Base-by-base conservation (phyloP, 2,797 vertebrate species). In the Labroides dimidiatus region DNA sequence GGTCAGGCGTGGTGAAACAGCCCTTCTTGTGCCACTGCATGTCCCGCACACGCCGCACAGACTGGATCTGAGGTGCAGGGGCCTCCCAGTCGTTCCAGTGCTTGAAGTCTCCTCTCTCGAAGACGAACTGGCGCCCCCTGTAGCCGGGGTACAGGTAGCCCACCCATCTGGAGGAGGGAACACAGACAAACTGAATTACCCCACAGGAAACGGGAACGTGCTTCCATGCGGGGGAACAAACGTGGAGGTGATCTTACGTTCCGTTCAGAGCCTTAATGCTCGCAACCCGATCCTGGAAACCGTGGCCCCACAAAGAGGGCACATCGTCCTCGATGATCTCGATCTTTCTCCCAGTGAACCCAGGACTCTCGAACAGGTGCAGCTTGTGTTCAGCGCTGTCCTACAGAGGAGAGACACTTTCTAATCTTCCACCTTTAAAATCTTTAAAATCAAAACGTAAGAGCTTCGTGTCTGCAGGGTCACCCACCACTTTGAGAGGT, bases 21-120 rank as follows among this genome's bases (percentile, higher is more conserved):
- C 96, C 96, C 2, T 87, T 87, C 84, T 95, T 95, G 93, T 97
- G 96, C 97, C 97, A 97, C 90, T 97, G 96, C 96, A 95, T 96
- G 94, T 98, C 97, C 10, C 95, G 92, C 78, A 98, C 93, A 0
- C 95, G 95, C 52, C 96, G 94, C 81, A 98, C 91, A 0, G 97
- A 96, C 92, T 98, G 97, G 87, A 98, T 94, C 84, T 95, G 95
- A 0, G 97, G 97, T 37, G 92, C 93, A 24, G 91, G 92, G 53
- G 96, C 95, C 0, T 94, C 95, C 97, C 97, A 97, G 75, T 97
- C 95, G 1, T 98, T 98, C 96, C 96, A 98, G 92, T 98, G 97
- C 75, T 95, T 94, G 92, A 95, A 98, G 44, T 98, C 96, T 1
- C 96, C 96, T 51, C 89, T 93, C 91, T 97, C 95, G 0, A 98